Evolutionary conservation across 64 coral and sea anemone species (phyloP), one percentile per base, ranked within the genome.

Genomic region (Catalaphyllia jardinei): DNA sequence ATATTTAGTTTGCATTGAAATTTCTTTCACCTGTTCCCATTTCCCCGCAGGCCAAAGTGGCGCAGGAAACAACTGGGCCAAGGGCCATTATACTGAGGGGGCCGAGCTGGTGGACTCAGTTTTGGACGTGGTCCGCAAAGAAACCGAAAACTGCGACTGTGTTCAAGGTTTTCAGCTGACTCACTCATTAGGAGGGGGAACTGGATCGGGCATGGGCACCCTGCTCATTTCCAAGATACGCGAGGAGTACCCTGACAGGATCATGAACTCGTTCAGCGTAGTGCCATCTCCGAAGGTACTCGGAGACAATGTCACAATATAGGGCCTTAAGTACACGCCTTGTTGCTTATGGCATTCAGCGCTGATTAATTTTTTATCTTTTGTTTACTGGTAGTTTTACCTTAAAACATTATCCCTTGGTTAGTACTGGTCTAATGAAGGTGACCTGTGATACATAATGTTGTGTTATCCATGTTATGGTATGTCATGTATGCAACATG

Each of bases 191-290:
- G 89, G 89, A 62, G 89, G 89, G 8, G 89, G 89, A 1, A 91
- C 89, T 84, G 89, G 89, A 31, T 91, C 89, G 9, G 89, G 89
- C 74, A 84, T 91, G 79, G 89, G 89, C n/a, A 91, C 89, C 28
- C 30, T 91, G 31, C 79, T 91, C 1, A 84, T 91, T 60, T 91
- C 89, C 18, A 91, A 91, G 71, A 91, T 91, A 25, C 89, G 89
- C 73, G 89, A 91, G 80, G 89, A 91, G 71, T 91, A 91, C 59
- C 89, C 89, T 11, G 89, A 91, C 25, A 91, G 89, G 77, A 91
- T 91, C 29, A 86, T 91, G 89, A 91, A 86, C 71, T 76, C 89
- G 10, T 91, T 91, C 72, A 91, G 89, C 11, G 89, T 91, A 24
- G 89, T 91, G 1, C 89, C 89, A 22, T 91, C 89, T 0, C 89